phyloP scores from a whole-genome alignment of 2,113 vertebrate species.

The Cepphus grylle region DNA sequence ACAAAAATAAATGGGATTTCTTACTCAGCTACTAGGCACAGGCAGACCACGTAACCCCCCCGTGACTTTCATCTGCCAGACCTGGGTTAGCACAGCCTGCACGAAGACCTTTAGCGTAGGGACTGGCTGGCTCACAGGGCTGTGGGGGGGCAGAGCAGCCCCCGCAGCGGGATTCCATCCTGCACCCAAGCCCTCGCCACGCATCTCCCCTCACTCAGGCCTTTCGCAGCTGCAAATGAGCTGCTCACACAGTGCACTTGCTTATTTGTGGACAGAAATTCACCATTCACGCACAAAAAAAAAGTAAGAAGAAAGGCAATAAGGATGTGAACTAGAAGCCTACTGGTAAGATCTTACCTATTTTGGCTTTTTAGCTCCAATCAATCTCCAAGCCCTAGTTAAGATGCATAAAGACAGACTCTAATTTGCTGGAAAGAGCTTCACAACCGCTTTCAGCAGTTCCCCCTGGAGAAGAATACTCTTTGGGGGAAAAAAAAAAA shows the following conservation, averaged over 20 bases:
- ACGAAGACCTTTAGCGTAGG: neutral
- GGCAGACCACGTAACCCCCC: neutral
- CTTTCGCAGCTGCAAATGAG: neutral
- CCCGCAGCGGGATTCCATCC: fast-evolving
- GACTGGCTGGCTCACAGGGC: neutral
- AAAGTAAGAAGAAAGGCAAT: neutral
- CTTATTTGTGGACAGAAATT: neutral
- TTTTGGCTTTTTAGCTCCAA: neutral
- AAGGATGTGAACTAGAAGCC: neutral
- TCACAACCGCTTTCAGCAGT: neutral
- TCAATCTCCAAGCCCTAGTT: neutral
- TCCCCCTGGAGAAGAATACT: neutral
- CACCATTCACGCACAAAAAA: neutral
- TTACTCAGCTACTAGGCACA: neutral
- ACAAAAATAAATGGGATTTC: neutral
- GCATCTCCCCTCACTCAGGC: neutral
- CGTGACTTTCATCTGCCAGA: neutral
- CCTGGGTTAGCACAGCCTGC: neutral
- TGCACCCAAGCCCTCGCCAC: neutral
- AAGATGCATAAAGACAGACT: neutral
- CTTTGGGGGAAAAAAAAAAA: neutral
- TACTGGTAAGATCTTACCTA: neutral
- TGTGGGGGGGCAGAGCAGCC: neutral
- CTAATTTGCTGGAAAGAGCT: neutral
- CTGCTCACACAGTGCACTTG: neutral